phyloP scores from a whole-genome alignment of 2,888 invertebrate species.

The Stenurella melanura region DNA sequence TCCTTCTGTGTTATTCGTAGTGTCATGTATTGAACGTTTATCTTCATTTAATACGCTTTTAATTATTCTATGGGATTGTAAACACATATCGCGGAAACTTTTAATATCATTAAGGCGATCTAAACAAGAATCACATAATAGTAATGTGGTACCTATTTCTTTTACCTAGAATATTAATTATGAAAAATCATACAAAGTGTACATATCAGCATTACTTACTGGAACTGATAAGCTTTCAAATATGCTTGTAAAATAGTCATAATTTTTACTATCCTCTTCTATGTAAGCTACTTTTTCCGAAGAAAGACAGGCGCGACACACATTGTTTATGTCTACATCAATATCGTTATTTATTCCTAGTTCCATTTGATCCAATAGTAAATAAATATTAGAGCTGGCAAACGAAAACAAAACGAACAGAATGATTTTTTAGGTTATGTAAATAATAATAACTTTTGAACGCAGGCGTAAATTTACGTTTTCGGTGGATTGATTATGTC shows the following conservation, averaged over 20 bases:
- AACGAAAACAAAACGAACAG: no score
- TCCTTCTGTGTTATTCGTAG: neutral
- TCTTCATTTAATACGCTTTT: neutral
- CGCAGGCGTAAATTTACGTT: neutral
- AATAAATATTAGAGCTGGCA: neutral
- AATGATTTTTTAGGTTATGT: neutral
- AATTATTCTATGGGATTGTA: slow-evolving; percentile 1
- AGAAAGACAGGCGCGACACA: neutral
- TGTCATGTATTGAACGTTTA: neutral
- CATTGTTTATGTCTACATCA: neutral
- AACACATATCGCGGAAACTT: slow-evolving; percentile 9
- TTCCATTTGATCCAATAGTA: neutral
- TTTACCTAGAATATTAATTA: neutral
- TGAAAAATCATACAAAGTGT: neutral
- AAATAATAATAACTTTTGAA: neutral
- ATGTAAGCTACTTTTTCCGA: neutral
- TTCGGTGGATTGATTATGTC: neutral
- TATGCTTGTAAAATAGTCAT: neutral
- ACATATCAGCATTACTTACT: neutral
- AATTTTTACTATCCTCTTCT: neutral
- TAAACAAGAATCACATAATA: neutral
- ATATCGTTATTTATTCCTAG: neutral
- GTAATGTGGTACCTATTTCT: neutral
- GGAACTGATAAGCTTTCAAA: neutral
- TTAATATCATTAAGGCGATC: neutral